phyloP scores from a whole-genome alignment of 2,888 invertebrate species.

The Apamea epomidion region DNA sequence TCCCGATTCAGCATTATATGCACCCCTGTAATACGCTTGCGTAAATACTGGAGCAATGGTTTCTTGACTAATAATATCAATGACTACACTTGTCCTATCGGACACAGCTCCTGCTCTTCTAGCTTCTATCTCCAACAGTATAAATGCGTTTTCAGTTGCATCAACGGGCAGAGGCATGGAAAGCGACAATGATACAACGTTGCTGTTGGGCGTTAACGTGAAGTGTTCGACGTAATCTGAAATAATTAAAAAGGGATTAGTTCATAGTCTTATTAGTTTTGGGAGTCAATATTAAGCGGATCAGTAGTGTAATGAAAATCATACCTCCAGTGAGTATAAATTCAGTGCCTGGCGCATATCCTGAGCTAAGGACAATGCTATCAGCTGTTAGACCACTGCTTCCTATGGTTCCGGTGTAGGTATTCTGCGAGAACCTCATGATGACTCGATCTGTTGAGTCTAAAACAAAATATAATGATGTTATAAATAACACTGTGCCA shows the following conservation, averaged over 20 bases:
- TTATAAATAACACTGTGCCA: no score
- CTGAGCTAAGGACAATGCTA: conserved; percentile 73
- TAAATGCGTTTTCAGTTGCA: conserved; percentile 68
- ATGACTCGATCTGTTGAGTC: conserved; percentile 46
- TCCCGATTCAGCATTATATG: conserved; percentile 67
- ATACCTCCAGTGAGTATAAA: conserved; percentile 79
- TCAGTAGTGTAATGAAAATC: conserved; percentile 2
- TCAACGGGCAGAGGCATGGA: conserved; percentile 64
- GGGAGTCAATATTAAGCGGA: not conserved
- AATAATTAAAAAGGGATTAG: conserved; percentile 50
- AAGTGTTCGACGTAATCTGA: conserved; percentile 74
- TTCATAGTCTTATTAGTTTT: not conserved
- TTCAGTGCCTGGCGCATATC: conserved; percentile 71
- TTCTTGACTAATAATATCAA: conserved; percentile 71
- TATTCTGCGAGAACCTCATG: conserved; percentile 77
- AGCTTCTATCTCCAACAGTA: conserved; percentile 79
- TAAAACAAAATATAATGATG: not conserved
- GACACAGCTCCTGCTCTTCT: conserved; percentile 75
- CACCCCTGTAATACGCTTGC: conserved; percentile 74
- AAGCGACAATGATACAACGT: conserved; percentile 68
- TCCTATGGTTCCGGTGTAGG: conserved; percentile 75
- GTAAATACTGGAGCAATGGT: conserved; percentile 71
- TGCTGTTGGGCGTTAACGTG: conserved; percentile 58
- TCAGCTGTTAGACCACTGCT: conserved; percentile 63
- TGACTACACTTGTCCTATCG: conserved; percentile 71